Evolutionary conservation across 2,888 invertebrate genomes (phyloP).

Genomic region (Lithophane leautieri): DNA sequence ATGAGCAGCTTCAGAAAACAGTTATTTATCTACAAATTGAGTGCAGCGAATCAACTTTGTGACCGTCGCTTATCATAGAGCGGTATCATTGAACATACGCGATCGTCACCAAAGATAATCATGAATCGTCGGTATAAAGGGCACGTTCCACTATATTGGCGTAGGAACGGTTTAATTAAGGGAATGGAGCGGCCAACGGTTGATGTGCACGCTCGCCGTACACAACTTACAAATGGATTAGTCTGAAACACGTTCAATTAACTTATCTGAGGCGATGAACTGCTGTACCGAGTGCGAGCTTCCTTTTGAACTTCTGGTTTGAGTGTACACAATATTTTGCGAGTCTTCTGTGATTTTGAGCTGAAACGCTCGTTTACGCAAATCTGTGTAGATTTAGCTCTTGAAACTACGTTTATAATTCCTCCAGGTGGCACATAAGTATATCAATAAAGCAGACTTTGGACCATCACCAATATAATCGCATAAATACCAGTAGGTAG

Average conservation of each 20-base stretch:
- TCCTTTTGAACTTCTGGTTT: constrained; percentile 44
- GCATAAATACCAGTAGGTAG: too few relatives aligned
- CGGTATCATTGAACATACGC: constrained; percentile 59
- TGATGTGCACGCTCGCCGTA: constrained; percentile 69
- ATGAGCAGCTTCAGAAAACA: constrained; percentile 34
- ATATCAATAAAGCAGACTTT: background rate
- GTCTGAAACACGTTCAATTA: constrained; percentile 80
- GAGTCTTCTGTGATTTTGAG: constrained; percentile 9
- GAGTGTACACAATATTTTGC: constrained; percentile 24
- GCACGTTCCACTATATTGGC: constrained; percentile 69
- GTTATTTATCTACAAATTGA: constrained; percentile 58
- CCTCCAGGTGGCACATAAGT: too few relatives aligned
- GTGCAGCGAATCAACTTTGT: constrained; percentile 55
- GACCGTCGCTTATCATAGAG: constrained; percentile 52
- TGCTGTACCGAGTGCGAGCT: constrained; percentile 59
- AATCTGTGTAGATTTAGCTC: background rate
- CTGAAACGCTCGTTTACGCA: background rate
- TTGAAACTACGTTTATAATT: background rate
- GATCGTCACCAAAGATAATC: constrained; percentile 61
- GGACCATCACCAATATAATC: background rate
- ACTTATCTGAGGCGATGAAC: constrained; percentile 73
- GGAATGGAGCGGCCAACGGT: constrained; percentile 78
- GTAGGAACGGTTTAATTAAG: constrained; percentile 85
- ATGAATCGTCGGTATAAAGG: constrained; percentile 68
- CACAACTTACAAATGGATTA: constrained; percentile 86